Base-by-base conservation (phyloP, 2,113 vertebrate genomes). In the Geococcyx californianus region DNA sequence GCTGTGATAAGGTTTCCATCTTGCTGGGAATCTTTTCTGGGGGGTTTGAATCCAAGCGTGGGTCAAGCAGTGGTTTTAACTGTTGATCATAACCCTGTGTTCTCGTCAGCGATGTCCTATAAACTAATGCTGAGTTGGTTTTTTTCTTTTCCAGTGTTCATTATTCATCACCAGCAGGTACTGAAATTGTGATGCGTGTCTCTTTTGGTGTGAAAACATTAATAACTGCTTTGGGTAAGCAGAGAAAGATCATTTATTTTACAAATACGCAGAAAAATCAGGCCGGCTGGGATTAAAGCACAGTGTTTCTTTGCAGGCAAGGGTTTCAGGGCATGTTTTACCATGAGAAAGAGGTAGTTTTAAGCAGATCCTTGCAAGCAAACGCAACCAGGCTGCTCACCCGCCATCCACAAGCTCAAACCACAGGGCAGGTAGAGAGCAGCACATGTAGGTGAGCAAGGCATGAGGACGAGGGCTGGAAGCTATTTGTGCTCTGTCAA, bases 151-250 rank as follows among this genome's bases (percentile, higher is more conserved):
- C 16, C 16, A 14, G 12, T 83, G 59, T 36, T 95, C 55, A 58
- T 95, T 94, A 94, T 83, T 90, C 90, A 80, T 82, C 82, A 29
- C 78, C 55, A 80, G 42, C 66, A 62, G 90, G 78, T 68, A 72
- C 56, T 72, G 77, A 49, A 21, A 60, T 69, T 62, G 67, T 70
- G 40, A 36, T 0, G 44, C 3, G 1, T 49, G 79, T 60, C 90
- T 94, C 67, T 81, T 88, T 70, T 73, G 82, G 25, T 85, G 83
- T 85, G 94, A 69, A 90, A 93, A 73, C 95, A 97, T 96, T 90
- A 94, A 95, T 95, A 95, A 94, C 84, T 76, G 81, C 74, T 93
- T 75, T 51, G 78, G 64, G 66, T 91, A n/a, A 90, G 90, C 58
- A 21, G n/a, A 9, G 78, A 60, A 83, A 87, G 66, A 94, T 83